Conservation (phyloP, 2,797 vertebrate species). For the Lindbergichthys nudifrons region DNA sequence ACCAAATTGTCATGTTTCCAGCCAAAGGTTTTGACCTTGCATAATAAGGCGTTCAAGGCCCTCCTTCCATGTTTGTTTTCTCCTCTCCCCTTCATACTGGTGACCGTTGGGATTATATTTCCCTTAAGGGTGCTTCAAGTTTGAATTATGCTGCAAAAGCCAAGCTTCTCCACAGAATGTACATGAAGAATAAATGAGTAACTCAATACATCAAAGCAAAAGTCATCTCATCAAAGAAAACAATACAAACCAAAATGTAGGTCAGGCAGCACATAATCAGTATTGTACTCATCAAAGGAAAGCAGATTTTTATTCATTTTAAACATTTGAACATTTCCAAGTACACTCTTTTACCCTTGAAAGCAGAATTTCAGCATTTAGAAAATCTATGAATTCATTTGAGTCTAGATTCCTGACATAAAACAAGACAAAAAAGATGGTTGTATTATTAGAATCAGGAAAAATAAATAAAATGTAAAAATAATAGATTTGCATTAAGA, state of each 20-base stretch:
- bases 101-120: background rate
- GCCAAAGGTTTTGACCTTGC: conserved; percentile 19
- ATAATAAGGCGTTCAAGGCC: conserved; percentile 12
- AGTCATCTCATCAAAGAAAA: conserved; percentile 14
- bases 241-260: background rate
- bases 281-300: background rate
- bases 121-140: conserved; percentile 3
- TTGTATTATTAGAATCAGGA: background rate
- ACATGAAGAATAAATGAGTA: conserved; percentile 39
- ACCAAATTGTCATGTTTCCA: conserved; percentile 26
- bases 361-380: conserved; percentile 10
- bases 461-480: background rate
- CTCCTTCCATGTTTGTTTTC: background rate
- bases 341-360: background rate
- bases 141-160: background rate
- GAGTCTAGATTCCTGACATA: background rate
- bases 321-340: background rate
- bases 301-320: background rate
- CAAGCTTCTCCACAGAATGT: background rate
- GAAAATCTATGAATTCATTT: background rate
- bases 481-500: too few species aligned
- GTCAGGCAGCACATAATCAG: background rate
- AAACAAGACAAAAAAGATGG: background rate
- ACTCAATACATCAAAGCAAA: conserved; percentile 32
- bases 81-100: background rate